Evolutionary conservation across 2,113 vertebrate genomes (phyloP), one percentile per base, ranked within the genome.

Genomic region (Embiotoca jacksoni): DNA sequence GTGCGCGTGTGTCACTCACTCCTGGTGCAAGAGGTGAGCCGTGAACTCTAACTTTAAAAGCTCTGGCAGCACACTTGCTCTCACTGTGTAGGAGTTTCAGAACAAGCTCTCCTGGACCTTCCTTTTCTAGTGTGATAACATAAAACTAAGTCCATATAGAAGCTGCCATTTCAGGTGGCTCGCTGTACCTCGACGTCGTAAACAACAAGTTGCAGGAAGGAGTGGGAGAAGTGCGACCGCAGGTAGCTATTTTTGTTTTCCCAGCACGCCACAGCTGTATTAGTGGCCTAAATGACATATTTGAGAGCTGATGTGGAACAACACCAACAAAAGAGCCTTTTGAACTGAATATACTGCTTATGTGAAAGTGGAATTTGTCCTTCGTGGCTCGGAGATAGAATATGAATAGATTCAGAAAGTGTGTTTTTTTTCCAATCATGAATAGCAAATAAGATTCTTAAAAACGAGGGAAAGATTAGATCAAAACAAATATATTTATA

Each of bases 401-500:
- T 78, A 88, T 84, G 63, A 80, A 84, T 74, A 86, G 61, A 88
- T 75, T 67, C 53, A 66, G 33, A 89, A 59, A 4, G 5, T 4
- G 5, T 52, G 46, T 56, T 61, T 62, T 68, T 61, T 47, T 37
- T 63, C 72, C 23, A 70, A 59, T 86, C 50, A 83, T 87, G 77
- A 89, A 90, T 88, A 87, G 64, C 61, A 11, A 39, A 88, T 82
- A 53, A 64, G 32, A 65, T 82, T 81, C 36, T 76, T 77, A 9
- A 36, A 31, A 67, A 69, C 69, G 35, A 61, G 2, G 72, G 30
- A 30, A 7, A 64, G 54, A 92, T 89, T 84, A 82, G 74, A 91
- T 88, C 81, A 90, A 88, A 92, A 91, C 73, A 89, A 87, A 92
- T 83, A 69, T 72, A 75, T 88, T 83, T 84, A 72, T 83, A 75